Evolutionary conservation across 2,797 vertebrate species (phyloP).

Genomic region (Danio albolineatus): DNA sequence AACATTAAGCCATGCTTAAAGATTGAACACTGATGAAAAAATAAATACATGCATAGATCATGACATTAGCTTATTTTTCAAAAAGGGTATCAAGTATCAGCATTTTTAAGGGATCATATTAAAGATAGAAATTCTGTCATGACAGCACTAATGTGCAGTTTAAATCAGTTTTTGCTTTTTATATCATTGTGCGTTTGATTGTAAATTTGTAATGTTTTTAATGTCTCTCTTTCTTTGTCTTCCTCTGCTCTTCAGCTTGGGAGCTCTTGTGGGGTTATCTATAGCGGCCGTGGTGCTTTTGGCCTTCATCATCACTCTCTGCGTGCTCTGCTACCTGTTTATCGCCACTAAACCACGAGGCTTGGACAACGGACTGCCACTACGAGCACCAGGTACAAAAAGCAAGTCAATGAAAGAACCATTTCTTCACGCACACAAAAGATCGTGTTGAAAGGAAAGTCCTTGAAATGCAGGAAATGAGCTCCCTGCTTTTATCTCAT

Average conservation of each 20-base stretch:
- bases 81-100: no score
- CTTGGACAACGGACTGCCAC: conserved; percentile 85
- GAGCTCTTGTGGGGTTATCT: conserved; percentile 89
- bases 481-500: not conserved
- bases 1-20: no score
- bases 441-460: not conserved
- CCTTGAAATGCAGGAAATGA: not conserved
- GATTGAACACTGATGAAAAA: no score
- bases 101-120: no score
- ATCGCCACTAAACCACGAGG: conserved; percentile 89
- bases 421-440: not conserved
- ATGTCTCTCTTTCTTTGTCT: conserved; percentile 24
- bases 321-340: conserved; percentile 92
- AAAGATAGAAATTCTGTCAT: no score
- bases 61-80: no score
- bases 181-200: not conserved
- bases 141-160: no score
- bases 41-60: no score
- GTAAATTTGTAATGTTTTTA: not conserved
- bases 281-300: conserved; percentile 88
- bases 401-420: not conserved
- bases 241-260: conserved; percentile 79
- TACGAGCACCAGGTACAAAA: conserved; percentile 82
- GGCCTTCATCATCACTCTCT: conserved; percentile 89
- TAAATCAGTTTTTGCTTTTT: no score